phyloP scores from a whole-genome alignment of 2,888 invertebrate species.

The Drosophila anomalata region DNA sequence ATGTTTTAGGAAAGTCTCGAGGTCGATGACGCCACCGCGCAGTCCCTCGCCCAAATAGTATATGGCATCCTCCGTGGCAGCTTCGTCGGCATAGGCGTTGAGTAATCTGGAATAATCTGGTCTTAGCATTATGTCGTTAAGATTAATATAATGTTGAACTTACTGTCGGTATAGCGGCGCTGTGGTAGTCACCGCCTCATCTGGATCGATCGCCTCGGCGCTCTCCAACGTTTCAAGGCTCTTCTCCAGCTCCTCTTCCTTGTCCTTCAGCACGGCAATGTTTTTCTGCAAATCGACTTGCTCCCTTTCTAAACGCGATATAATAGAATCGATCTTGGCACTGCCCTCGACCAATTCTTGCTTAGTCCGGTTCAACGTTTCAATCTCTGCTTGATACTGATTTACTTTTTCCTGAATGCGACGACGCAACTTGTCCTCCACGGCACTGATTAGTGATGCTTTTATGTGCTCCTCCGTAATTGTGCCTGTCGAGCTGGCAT shows the following conservation, averaged over 20 bases:
- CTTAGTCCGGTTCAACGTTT: conserved; percentile 93
- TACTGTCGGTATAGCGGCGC: conserved; percentile 98
- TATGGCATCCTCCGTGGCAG: conserved; percentile 98
- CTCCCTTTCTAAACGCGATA: conserved; percentile 90
- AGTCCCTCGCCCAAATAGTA: conserved; percentile 98
- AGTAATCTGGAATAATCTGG: conserved; percentile 87
- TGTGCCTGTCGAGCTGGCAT: conserved; percentile 88
- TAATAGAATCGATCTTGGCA: conserved; percentile 90
- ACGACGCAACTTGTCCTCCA: conserved; percentile 96
- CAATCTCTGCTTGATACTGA: conserved; percentile 95
- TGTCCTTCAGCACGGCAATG: conserved; percentile 92
- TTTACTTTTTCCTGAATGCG: conserved; percentile 95
- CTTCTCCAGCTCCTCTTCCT: conserved; percentile 93
- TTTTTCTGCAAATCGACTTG: conserved; percentile 93
- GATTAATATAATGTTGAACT: conserved; percentile 70
- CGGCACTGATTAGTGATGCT: conserved; percentile 96
- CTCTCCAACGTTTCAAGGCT: conserved; percentile 90
- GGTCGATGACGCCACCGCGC: conserved; percentile 95
- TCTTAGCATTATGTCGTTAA: background rate
- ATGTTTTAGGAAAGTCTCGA: conserved; percentile 98
- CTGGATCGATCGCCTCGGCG: conserved; percentile 94
- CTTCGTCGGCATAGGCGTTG: conserved; percentile 98
- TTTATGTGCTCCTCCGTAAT: conserved; percentile 98
- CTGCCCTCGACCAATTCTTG: conserved; percentile 94
- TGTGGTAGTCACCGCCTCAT: conserved; percentile 98